Conservation (phyloP, 2,888 invertebrate species). For the Pollenia amentaria region DNA sequence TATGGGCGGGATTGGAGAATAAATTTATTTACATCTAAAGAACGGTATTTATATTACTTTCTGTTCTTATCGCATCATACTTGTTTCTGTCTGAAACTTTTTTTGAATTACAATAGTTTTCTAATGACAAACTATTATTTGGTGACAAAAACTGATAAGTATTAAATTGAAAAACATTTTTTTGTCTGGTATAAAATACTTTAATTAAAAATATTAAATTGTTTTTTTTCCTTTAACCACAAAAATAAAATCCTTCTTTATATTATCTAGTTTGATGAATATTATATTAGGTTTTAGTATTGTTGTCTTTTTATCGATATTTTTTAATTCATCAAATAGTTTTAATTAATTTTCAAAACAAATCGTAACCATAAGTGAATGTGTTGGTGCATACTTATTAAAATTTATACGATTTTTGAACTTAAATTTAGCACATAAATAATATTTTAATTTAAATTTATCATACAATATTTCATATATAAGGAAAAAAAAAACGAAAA, state of each 20-base stretch:
- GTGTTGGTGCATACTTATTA: neutral
- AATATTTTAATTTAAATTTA: conserved; percentile 5
- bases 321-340: conserved; percentile 7
- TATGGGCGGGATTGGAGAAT: too few species aligned
- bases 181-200: neutral
- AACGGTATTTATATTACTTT: too few species aligned
- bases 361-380: neutral
- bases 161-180: neutral
- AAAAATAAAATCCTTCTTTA: neutral
- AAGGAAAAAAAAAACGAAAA: neutral
- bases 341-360: conserved; percentile 11
- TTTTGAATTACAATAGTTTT: neutral
- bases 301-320: neutral
- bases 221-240: neutral
- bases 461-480: neutral
- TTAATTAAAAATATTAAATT: conserved; percentile 4
- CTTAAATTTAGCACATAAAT: conserved; percentile 7
- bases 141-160: too few species aligned
- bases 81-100: too few species aligned
- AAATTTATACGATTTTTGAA: neutral
- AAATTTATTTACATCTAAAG: too few species aligned
- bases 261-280: neutral
- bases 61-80: too few species aligned
- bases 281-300: neutral
- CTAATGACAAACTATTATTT: too few species aligned